Evolutionary conservation across 2,888 invertebrate genomes (phyloP), one percentile per base, ranked within the genome.

Genomic region (Artemia sinica): DNA sequence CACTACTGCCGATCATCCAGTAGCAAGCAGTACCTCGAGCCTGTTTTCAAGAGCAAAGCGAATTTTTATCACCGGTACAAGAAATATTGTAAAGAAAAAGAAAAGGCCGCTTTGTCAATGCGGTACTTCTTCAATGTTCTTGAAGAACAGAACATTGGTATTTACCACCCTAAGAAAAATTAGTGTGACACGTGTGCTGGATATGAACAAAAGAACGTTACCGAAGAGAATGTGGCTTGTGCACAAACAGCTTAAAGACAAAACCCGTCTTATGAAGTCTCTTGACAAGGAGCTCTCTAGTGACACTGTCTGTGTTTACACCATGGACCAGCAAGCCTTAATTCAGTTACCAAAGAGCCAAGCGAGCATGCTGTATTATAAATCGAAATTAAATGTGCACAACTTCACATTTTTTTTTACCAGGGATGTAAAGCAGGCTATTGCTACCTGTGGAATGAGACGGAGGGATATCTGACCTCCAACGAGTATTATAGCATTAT

Each of bases 391-490:
- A 13, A 70, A 71, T n/a, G 71, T 72, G 11, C 75, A 75, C 69
- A 75, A 75, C 71, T 75, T 74, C 68, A 74, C 73, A 1, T 50
- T 76, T 49, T 76, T 49, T 74, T 70, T 67, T 67, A 75, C 69
- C 49, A 75, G 48, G 72, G 67, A 12, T 74, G 70, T 10, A 68
- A 72, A 10, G 69, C 73, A 18, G 70, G 52, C 10, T 71, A 65
- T 41, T 74, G 74, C 66, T 75, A 73, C 70, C 52, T 73, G 49
- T 75, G 74, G 74, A 69, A 72, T 68, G 74, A 75, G 68, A 52
- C 69, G 48, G 72, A 73, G 66, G 73, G 72, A 70, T 67, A 71
- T 52, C 65, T 73, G 67, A 69, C 66, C n/a, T 73, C 74, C 10
- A 73, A 74, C 14, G 69, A 71, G 1, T 75, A 74, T 69, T 71